Evolutionary conservation across 2,113 vertebrate genomes (phyloP).

Genomic region (Nyctereutes procyonoides): DNA sequence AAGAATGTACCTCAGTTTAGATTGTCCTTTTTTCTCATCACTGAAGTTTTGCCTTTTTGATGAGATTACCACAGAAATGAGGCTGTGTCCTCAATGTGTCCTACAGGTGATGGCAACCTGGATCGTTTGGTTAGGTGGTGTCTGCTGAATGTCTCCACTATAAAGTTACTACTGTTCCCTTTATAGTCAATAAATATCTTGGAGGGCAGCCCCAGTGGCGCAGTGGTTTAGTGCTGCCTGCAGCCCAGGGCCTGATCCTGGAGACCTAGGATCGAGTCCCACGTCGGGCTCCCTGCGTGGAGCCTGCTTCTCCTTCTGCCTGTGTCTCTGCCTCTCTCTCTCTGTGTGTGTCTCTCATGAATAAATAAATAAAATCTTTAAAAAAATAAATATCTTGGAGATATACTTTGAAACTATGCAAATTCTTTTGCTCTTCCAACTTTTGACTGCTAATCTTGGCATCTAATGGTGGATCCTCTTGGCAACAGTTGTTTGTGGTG

Average conservation of each 20-base stretch:
- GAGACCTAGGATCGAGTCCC: too few species aligned
- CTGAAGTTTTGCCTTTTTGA: conserved; percentile 16
- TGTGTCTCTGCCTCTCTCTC: too few species aligned
- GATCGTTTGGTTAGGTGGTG: neutral
- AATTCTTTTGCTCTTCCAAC: conserved; percentile 22
- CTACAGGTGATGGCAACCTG: neutral
- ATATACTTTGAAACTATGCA: conserved; percentile 32
- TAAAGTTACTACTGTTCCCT: neutral
- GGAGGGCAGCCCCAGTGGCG: neutral
- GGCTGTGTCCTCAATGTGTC: neutral
- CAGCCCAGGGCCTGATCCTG: too few species aligned
- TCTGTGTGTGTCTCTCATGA: too few species aligned
- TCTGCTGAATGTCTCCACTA: neutral
- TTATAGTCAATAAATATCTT: conserved; percentile 51
- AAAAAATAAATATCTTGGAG: neutral
- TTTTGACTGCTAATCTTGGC: conserved; percentile 46
- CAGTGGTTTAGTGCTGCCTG: too few species aligned
- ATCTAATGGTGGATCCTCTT: conserved; percentile 38
- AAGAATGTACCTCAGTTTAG: neutral
- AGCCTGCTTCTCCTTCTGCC: too few species aligned
- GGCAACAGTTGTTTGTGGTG: conserved; percentile 17
- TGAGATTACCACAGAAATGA: neutral
- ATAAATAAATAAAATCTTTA: too few species aligned
- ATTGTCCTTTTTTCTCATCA: conserved; percentile 25
- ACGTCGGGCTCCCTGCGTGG: too few species aligned